Conservation (phyloP, 2,888 invertebrate genomes). For the Clepsis dumicolana region DNA sequence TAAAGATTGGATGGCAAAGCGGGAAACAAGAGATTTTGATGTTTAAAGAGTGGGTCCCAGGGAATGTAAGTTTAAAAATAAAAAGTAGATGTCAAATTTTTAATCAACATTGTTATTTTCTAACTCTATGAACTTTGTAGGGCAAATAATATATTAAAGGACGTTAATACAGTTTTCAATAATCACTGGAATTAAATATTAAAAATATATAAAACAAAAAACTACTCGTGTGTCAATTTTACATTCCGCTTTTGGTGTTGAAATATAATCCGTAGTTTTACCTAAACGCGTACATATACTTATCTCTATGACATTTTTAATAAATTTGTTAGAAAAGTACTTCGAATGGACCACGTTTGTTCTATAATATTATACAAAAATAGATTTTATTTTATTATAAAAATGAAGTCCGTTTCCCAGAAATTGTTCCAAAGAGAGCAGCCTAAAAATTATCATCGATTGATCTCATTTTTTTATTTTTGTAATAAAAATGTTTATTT, state of each 20-base stretch:
- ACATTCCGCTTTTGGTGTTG: slow-evolving; percentile 79
- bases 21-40: slow-evolving; percentile 24
- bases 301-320: slow-evolving; percentile 46
- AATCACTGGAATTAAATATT: slow-evolving; percentile 18
- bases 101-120: slow-evolving; percentile 36
- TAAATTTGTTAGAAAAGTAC: slow-evolving; percentile 43
- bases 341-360: slow-evolving; percentile 65
- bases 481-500: slow-evolving; percentile 81
- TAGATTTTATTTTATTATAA: slow-evolving; percentile 52
- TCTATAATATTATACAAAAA: slow-evolving; percentile 50
- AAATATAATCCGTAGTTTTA: slow-evolving; percentile 56
- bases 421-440: slow-evolving; percentile 86
- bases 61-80: slow-evolving; percentile 12
- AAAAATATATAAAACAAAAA: slow-evolving; percentile 29
- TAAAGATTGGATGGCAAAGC: slow-evolving; percentile 37
- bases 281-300: slow-evolving; percentile 44
- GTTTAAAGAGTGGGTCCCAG: slow-evolving; percentile 11
- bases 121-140: slow-evolving; percentile 40
- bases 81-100: slow-evolving; percentile 16
- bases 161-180: slow-evolving; percentile 45
- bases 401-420: slow-evolving; percentile 64
- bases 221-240: slow-evolving; percentile 59
- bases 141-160: slow-evolving; percentile 41
- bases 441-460: slow-evolving; percentile 84
- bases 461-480: slow-evolving; percentile 84